Evolutionary conservation across 1,140 invertebrate species (phyloP), one percentile per base, ranked within the genome.

Genomic region (Drosophila santomea): DNA sequence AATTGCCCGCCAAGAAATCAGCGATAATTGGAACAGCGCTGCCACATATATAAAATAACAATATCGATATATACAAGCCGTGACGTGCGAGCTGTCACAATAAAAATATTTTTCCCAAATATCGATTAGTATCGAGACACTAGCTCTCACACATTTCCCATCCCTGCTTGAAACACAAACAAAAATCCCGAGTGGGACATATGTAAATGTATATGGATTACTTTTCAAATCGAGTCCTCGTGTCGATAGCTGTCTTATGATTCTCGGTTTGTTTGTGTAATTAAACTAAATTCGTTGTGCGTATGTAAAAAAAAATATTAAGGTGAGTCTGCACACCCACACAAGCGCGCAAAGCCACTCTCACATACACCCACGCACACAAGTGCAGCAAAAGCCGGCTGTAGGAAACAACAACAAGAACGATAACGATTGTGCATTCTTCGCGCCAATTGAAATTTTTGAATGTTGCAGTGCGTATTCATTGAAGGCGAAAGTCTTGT

Each of bases 281-380:
- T 36, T 41, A 15, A 77, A 69, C 72, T 47, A 89, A 88, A 83
- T 88, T 89, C 28, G 11, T 68, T 75, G 64, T 82, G 74, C 68
- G 60, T 57, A 72, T 82, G 71, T 76, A 78, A 83, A 85, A 77
- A 74, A 85, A 74, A 76, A 78, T 39, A 73, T 20, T 20, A 74
- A 76, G 75, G 83, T 86, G 47, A 86, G 83, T 77, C 23, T 20
- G 3, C 28, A 41, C 20, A 25, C 48, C 14, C 68, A 23, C 20
- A 23, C 28, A 57, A 41, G 36, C n/a, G 14, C 41, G 8, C 44
- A 14, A 10, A 23, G 17, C 20, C 44, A 8, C 58, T 25, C 5
- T 23, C 36, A 38, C 36, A 39, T 12, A 39, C 44, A 51, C 15
- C 35, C 35, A 67, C 62, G 11, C 56, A 73, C 36, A 73, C 68